These are phyloP conservation scores for Lochmaea capreae DNA, from an alignment of 2,888 invertebrate species.

Conservation along the genomic window DNA sequence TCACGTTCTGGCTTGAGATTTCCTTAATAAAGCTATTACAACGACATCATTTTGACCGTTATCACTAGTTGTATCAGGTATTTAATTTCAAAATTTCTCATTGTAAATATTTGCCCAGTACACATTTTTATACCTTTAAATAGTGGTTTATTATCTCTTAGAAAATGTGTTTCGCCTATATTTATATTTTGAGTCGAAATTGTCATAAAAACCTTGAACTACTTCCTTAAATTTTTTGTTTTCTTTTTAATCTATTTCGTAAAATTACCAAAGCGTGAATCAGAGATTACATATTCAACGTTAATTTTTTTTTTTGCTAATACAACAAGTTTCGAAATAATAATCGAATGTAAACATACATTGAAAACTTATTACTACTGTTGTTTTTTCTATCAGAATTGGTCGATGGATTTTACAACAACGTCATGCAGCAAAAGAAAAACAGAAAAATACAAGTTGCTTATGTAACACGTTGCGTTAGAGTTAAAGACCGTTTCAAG, in stretches of 20 bases:
- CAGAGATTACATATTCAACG: neutral
- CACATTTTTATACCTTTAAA: neutral
- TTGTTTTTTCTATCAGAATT: no score
- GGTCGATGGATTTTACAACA: no score
- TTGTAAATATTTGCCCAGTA: neutral
- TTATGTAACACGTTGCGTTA: no score
- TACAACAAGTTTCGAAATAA: neutral
- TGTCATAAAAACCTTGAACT: slow-evolving; percentile 7
- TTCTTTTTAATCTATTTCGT: neutral
- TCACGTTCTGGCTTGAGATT: no score
- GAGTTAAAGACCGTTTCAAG: no score
- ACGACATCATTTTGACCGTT: neutral
- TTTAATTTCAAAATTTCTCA: neutral
- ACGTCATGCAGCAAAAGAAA: no score
- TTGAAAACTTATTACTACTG: neutral
- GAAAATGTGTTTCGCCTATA: neutral
- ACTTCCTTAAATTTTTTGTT: neutral
- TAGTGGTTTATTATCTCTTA: neutral
- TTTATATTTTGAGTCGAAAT: neutral
- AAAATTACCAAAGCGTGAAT: slow-evolving; percentile 15
- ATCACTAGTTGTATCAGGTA: neutral
- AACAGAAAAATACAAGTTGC: no score
- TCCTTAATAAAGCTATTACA: no score
- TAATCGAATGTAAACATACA: neutral
- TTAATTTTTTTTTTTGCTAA: neutral